Conservation (phyloP, 2,797 vertebrate genomes). For the Epinephelus malabaricus region DNA sequence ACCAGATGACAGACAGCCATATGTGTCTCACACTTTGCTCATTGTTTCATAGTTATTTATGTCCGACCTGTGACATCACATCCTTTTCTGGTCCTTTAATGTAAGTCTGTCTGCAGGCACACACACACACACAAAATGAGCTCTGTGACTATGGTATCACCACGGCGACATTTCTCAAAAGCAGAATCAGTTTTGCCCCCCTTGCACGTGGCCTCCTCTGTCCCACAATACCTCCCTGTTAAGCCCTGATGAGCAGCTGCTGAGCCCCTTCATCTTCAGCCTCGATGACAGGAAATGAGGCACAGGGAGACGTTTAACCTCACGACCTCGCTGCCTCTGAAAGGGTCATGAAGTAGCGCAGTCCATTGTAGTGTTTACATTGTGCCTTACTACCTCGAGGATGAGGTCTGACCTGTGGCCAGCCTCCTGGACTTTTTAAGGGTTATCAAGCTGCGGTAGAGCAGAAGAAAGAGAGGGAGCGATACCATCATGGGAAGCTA, state of each 20-base stretch:
- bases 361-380: conserved; percentile 65
- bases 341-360: conserved; percentile 60
- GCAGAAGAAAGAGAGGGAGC: background rate
- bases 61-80: conserved; percentile 2
- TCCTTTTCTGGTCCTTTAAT: background rate
- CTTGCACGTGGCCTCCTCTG: conserved; percentile 46
- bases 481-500: background rate
- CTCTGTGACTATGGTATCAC: conserved; percentile 35
- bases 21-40: background rate
- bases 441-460: conserved; percentile 9
- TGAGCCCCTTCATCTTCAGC: conserved; percentile 53
- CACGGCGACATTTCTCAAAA: conserved; percentile 55
- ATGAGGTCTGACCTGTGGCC: conserved; percentile 27
- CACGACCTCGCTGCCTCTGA: conserved; percentile 47
- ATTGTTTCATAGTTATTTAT: conserved; percentile 5
- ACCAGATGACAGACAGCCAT: background rate
- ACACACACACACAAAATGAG: conserved; percentile 26
- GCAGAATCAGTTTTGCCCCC: conserved; percentile 40
- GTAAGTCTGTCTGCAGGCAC: conserved; percentile 9
- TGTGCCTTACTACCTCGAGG: conserved; percentile 46
- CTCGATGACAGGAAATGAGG: conserved; percentile 76
- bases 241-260: conserved; percentile 72
- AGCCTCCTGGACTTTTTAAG: conserved; percentile 38
- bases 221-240: conserved; percentile 76
- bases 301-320: conserved; percentile 73